Conservation (phyloP, 2,888 invertebrate species). For the Rhorus exstirpatorius region DNA sequence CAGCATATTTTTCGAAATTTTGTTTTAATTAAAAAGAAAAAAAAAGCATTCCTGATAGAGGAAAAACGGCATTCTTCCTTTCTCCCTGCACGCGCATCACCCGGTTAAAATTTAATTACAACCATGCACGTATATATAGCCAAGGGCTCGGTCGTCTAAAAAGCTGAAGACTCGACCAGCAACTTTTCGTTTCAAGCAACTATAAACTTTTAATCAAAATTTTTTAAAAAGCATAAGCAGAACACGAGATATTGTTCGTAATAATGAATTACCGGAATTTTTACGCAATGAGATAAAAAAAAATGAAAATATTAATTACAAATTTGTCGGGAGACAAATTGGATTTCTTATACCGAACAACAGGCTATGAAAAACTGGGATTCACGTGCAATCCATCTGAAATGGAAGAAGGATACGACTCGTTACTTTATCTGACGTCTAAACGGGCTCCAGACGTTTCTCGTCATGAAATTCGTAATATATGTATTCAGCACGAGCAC, state of each 20-base stretch:
- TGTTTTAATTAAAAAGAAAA: conserved; percentile 45
- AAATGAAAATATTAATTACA: conserved; percentile 1
- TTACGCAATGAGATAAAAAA: neutral
- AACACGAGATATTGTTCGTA: neutral
- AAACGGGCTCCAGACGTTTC: conserved; percentile 43
- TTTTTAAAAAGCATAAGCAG: conserved; percentile 4
- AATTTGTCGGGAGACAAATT: neutral
- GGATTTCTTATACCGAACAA: neutral
- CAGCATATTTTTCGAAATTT: conserved; percentile 5
- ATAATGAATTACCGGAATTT: conserved; percentile 32
- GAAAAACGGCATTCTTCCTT: conserved; percentile 3
- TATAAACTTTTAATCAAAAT: neutral
- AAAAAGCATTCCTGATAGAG: neutral
- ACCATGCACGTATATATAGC: conserved; percentile 14
- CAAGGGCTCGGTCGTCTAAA: conserved; percentile 5
- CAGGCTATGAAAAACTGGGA: conserved; percentile 15
- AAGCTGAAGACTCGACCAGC: conserved; percentile 9
- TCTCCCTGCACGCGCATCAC: conserved; percentile 25
- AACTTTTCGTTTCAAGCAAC: conserved; percentile 8
- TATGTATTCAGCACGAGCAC: neutral
- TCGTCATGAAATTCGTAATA: conserved; percentile 11
- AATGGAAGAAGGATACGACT: conserved; percentile 25
- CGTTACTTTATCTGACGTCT: neutral
- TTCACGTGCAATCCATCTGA: conserved; percentile 45
- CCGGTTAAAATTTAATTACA: conserved; percentile 47